Conservation (phyloP, 2,797 vertebrate species). For the Cuniculus paca region DNA sequence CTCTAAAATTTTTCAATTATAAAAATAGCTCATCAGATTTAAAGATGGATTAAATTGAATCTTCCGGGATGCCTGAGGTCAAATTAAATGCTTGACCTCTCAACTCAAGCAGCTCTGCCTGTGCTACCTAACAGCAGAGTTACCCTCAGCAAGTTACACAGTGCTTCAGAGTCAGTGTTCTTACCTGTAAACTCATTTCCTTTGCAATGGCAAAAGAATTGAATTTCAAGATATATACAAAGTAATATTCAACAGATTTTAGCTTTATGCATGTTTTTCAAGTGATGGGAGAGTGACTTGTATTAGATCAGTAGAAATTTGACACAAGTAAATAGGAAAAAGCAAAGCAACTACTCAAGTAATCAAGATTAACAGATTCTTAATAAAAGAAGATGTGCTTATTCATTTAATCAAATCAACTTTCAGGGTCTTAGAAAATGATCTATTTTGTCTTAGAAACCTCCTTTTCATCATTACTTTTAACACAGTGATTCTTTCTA, state of each 20-base stretch:
- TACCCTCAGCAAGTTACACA: conserved; percentile 14
- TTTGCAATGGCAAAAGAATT: neutral
- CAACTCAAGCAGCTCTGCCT: neutral
- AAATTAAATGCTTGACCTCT: neutral
- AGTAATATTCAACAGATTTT: conserved; percentile 32
- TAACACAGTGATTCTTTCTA: conserved; percentile 25
- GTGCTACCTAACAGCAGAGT: neutral
- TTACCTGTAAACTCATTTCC: neutral
- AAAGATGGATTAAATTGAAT: neutral
- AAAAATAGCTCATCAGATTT: neutral
- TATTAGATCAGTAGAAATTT: conserved; percentile 44
- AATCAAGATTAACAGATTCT: neutral
- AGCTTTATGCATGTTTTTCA: conserved; percentile 15
- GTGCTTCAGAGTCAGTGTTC: neutral
- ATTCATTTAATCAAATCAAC: conserved; percentile 11
- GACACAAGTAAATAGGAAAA: conserved; percentile 4
- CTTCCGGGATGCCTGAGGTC: neutral
- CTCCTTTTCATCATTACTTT: neutral
- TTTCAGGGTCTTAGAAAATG: conserved; percentile 37
- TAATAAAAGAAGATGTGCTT: conserved; percentile 12
- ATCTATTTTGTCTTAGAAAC: conserved; percentile 53
- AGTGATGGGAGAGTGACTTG: neutral
- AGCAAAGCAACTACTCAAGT: conserved; percentile 1
- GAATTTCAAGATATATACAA: conserved; percentile 41
- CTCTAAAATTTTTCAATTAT: conserved; percentile 22